phyloP scores from a whole-genome alignment of 2,888 invertebrate genomes.

The Spodoptera exigua region DNA sequence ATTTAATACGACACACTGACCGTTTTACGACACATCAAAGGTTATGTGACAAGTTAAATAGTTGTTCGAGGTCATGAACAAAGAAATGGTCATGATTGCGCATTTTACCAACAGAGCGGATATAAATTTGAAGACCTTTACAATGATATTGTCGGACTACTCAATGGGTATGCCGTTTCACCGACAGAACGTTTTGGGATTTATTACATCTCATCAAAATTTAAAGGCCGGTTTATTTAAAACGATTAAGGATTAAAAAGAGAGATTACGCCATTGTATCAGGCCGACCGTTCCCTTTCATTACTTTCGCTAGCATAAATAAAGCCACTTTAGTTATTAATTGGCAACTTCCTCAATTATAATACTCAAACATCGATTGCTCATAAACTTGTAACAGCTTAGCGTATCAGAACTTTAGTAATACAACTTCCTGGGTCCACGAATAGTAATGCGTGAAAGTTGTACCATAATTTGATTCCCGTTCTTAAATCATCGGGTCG shows the following conservation, averaged over 20 bases:
- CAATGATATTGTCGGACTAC: slow-evolving; percentile 21
- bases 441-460: slow-evolving; percentile 77
- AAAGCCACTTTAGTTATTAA: slow-evolving; percentile 16
- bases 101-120: slow-evolving; percentile 12
- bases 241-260: slow-evolving; percentile 29
- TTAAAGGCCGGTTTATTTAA: slow-evolving; percentile 19
- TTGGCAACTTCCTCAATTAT: slow-evolving; percentile 33
- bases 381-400: slow-evolving; percentile 36
- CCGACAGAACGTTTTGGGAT: slow-evolving; percentile 5
- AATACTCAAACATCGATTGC: slow-evolving; percentile 23
- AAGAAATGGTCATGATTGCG: slow-evolving; percentile 38
- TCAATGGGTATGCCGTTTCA: slow-evolving; percentile 15
- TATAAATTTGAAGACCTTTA: slow-evolving; percentile 8
- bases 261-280: slow-evolving; percentile 11
- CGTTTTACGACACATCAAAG: slow-evolving; percentile 68
- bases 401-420: slow-evolving; percentile 37
- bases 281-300: slow-evolving; percentile 31
- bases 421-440: slow-evolving; percentile 65
- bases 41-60: slow-evolving; percentile 66
- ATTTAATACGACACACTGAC: slow-evolving; percentile 81
- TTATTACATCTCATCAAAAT: slow-evolving; percentile 31
- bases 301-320: slow-evolving; percentile 40
- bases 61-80: slow-evolving; percentile 56
- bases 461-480: slow-evolving; percentile 71
- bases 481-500: slow-evolving; percentile 71